Base-by-base conservation (phyloP, 2,888 invertebrate species). In the Hydrotaea diabolus region DNA sequence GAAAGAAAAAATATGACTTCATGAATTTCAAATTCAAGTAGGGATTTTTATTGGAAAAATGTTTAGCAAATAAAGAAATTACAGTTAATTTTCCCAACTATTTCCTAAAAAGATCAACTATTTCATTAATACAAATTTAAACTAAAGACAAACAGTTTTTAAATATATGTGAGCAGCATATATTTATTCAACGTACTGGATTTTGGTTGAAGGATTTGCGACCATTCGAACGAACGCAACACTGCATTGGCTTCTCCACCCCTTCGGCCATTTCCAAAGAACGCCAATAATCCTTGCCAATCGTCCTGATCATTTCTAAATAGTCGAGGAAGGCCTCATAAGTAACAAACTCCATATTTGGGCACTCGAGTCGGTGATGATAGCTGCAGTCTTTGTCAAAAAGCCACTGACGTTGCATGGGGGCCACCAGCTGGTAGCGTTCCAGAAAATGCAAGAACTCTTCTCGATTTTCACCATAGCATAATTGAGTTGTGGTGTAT, bases 401-500 rank as follows among this genome's bases (percentile, higher is more conserved):
- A 13, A 94, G 95, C 96, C 96, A 96, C 89, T 95, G 96, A 87
- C 96, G 93, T 82, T 95, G 94, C n/a, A 94, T 94, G 0, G 96
- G 96, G 87, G 96, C 95, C 9, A 93, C 93, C 31, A 96, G 93
- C 13, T 95, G 95, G 19, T 96, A 93, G 0, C 95, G 93, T 83
- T 95, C 94, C 85, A 96, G 94, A 94, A 96, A 95, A 86, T 95
- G 95, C 88, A 95, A 94, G 87, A 96, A 96, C 89, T 95, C 96
- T 88, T 95, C 94, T 0, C 94, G 94, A 90, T 95, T 95, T 89
- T 95, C 94, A 36, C 88, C 88, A 87, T 96, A 96, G 95, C 95
- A 96, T 87, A 96, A 95, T 87, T 96, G 96, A 82, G 96, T 95
- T 74, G 96, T 96, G 0, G 96, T 96, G 88, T 95, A 96, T 26